Evolutionary conservation across 2,888 invertebrate species (phyloP).

Genomic region (Lottia scabra): DNA sequence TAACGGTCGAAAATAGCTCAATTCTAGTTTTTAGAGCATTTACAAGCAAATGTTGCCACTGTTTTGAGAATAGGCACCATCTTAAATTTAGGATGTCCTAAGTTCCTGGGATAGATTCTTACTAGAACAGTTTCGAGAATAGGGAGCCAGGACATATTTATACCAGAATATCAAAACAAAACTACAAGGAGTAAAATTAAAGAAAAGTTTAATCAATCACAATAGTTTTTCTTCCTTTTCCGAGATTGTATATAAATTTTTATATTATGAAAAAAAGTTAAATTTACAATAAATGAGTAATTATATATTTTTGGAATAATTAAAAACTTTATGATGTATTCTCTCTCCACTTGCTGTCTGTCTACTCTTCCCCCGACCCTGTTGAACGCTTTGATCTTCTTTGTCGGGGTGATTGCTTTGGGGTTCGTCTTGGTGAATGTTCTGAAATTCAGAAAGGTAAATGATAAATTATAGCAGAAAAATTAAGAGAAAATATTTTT

Average conservation of each 20-base stretch:
- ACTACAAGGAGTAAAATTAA: no score
- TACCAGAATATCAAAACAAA: no score
- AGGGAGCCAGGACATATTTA: no score
- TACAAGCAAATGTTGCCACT: no score
- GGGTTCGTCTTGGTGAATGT: constrained; percentile 64
- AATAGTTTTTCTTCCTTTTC: not conserved
- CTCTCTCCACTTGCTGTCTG: constrained; percentile 12
- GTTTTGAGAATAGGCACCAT: no score
- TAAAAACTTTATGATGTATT: not conserved
- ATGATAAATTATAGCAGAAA: not conserved
- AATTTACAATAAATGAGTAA: not conserved
- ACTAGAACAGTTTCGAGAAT: no score
- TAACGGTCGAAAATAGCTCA: no score
- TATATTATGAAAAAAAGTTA: not conserved
- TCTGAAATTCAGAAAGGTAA: constrained; percentile 52
- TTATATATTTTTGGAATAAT: not conserved
- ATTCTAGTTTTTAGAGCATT: no score
- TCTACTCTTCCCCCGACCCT: constrained; percentile 55
- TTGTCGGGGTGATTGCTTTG: constrained; percentile 61
- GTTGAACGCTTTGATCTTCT: constrained; percentile 58
- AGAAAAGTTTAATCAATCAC: no score
- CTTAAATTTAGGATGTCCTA: no score
- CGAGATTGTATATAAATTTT: constrained; percentile 1
- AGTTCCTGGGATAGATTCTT: no score
- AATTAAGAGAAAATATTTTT: no score